phyloP scores from a whole-genome alignment of 1,140 invertebrate species.

The Drosophila kohkoa region DNA sequence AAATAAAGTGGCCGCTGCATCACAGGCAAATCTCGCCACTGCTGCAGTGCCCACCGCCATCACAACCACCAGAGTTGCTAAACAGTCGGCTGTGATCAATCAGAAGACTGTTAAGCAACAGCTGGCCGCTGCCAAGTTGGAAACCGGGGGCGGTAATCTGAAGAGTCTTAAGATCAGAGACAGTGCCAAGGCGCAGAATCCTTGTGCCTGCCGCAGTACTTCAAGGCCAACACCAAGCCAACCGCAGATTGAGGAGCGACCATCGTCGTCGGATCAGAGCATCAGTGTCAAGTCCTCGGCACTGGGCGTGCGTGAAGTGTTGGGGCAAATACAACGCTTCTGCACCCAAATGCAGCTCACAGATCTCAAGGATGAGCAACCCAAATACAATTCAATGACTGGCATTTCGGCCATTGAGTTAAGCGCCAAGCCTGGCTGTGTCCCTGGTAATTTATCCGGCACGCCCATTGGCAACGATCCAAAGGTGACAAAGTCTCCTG shows the following conservation, averaged over 20 bases:
- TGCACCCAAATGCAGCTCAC: slow-evolving; percentile 57
- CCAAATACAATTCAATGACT: slow-evolving; percentile 14
- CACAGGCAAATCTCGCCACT: slow-evolving; percentile 8
- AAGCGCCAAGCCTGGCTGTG: slow-evolving; percentile 1
- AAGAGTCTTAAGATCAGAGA: slow-evolving; percentile 14
- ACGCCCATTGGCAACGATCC: background rate
- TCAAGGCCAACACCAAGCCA: slow-evolving; percentile 31
- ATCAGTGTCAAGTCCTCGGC: slow-evolving; percentile 68
- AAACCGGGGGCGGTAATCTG: background rate
- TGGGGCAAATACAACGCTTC: slow-evolving; percentile 73
- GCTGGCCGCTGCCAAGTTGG: slow-evolving; percentile 9
- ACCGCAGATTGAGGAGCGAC: slow-evolving; percentile 32
- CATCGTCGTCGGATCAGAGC: slow-evolving; percentile 55
- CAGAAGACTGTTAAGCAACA: slow-evolving; percentile 38
- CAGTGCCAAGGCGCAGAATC: slow-evolving; percentile 37
- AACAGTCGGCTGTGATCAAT: slow-evolving; percentile 24
- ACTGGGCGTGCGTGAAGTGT: slow-evolving; percentile 57
- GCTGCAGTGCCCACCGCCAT: background rate
- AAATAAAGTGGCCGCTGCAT: slow-evolving; percentile 19
- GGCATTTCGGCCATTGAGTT: slow-evolving; percentile 3
- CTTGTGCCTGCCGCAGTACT: slow-evolving; percentile 53
- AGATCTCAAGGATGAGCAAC: slow-evolving; percentile 44
- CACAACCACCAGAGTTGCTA: slow-evolving; percentile 15
- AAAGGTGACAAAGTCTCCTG: slow-evolving; percentile 13
- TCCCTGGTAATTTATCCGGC: background rate